Base-by-base conservation (phyloP, 1,140 invertebrate genomes). In the Gonatopus flavifemur region DNA sequence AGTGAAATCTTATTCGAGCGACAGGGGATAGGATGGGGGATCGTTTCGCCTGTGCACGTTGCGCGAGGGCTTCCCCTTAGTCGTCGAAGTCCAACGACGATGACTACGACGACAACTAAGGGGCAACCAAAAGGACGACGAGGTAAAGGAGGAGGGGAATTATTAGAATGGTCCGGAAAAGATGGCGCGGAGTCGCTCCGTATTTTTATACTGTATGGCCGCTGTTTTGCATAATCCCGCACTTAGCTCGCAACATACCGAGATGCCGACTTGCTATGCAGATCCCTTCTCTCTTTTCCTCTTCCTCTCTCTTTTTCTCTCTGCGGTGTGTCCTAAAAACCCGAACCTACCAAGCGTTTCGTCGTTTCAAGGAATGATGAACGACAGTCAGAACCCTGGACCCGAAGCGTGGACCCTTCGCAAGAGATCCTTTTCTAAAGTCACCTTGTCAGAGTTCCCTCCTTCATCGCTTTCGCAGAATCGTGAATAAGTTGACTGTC, bases 201-300 rank as follows among this genome's bases (percentile, higher is more conserved):
- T 78, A 78, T 77, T 78, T 78, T 78, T 78, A 77, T 78, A 77
- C 72, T 78, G 74, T 77, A 78, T 77, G 76, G 76, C 70, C 75
- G 66, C 70, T 78, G 71, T 66, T 78, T 78, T 78, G 75, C 76
- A 78, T 78, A 78, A 78, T 78, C 76, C 76, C 64, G 74, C 76
- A 78, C 76, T 78, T 78, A 78, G 75, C 74, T 77, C 74, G 71
- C 64, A 72, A n/a, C 72, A 67, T 72, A 69, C 67, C 66, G 70
- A 73, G 71, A 74, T 74, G 70, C 70, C 61, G 61, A 55, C 64
- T 67, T 59, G 66, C 69, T 72, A 72, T 72, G 69, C 69, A 74
- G 69, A 72, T 75, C 70, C 67, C 61, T 64, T 50, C 54, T 54
- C 51, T 56, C 30, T 28, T 36, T 39, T 37, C 33, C 52, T 49